Evolutionary conservation across 2,888 invertebrate species (phyloP), one percentile per base, ranked within the genome.

Genomic region (Leptinotarsa rubiginosa): DNA sequence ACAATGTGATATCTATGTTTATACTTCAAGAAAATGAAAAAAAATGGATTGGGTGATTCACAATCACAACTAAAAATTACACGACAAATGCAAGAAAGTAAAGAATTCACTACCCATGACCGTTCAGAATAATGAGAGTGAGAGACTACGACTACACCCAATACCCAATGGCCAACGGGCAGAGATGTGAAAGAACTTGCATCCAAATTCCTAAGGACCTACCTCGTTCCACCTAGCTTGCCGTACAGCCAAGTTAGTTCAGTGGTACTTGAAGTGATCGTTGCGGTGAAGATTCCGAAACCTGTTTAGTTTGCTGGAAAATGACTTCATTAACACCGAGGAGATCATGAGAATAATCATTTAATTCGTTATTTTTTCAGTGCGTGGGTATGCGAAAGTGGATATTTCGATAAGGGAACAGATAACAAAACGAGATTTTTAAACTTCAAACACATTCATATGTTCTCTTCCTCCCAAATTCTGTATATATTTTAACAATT

Each of bases 191-290:
- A 83, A 83, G 83, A 85, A 85, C 83, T 83, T 82, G 84, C 84
- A 82, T 83, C 85, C 83, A 85, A 86, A 86, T 86, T 86, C 86
- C 85, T 82, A 77, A 81, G 84, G 84, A 83, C 83, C 84, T 83
- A 69, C 69, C 59, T 69, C 69, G 56, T 41, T 68, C 75, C 20
- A 56, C 13, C 20, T 69, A 22, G 50, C 75, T 75, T 69, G 75
- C 18, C 56, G 15, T 71, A 15, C 10, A n/a, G 15, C 41, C n/a
- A 13, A n/a, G n/a, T 69, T 47, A 62, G 69, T 49, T 16, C n/a
- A 15, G 69, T 65, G 52, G 47, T 49, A 66, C 69, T 68, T 52
- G 59, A 65, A 66, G 70, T 67, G 65, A 47, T 62, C 62, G 25
- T n/a, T 62, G 62, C 25, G 62, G 62, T 62, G 67, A 70, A 74